Percentiles rank a stretch among this genome's conserved stretches.
Conservation (phyloP, 2,113 vertebrate species). For the Seriola quinqueradiata region DNA sequence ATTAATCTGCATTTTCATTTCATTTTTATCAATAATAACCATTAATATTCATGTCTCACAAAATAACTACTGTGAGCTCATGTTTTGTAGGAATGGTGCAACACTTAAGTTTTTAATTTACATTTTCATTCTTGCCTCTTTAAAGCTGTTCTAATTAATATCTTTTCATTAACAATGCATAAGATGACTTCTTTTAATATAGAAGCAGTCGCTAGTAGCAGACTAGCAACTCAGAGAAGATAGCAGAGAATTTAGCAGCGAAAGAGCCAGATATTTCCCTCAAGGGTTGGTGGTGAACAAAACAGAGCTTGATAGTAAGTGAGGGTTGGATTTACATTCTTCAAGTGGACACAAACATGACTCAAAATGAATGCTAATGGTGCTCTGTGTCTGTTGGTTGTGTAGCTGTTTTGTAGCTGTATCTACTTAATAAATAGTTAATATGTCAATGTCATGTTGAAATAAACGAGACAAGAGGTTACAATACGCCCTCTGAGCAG, state of each 20-base stretch:
- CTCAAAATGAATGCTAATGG: too few relatives aligned
- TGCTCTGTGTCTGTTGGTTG: too few relatives aligned
- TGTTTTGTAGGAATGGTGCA: neutral
- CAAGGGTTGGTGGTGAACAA: neutral
- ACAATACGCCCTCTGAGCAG: too few relatives aligned
- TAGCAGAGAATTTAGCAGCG: too few relatives aligned
- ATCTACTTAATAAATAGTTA: too few relatives aligned
- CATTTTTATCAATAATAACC: neutral
- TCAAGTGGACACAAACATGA: too few relatives aligned
- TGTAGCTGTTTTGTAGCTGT: too few relatives aligned
- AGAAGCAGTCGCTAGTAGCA: neutral
- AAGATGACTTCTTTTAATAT: neutral
- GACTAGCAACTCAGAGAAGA: neutral
- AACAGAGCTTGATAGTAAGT: neutral
- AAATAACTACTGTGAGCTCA: neutral
- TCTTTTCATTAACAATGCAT: too few relatives aligned
- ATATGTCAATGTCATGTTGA: too few relatives aligned
- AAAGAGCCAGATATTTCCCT: too few relatives aligned
- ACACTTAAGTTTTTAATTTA: neutral
- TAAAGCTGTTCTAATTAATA: neutral
- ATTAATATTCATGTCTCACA: slow-evolving; percentile 21
- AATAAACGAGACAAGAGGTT: too few relatives aligned
- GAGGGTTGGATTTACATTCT: neutral
- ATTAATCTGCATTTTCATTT: slow-evolving; percentile 5
- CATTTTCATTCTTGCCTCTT: neutral